phyloP scores from a whole-genome alignment of 2,113 vertebrate species.

The Eolophus roseicapilla region DNA sequence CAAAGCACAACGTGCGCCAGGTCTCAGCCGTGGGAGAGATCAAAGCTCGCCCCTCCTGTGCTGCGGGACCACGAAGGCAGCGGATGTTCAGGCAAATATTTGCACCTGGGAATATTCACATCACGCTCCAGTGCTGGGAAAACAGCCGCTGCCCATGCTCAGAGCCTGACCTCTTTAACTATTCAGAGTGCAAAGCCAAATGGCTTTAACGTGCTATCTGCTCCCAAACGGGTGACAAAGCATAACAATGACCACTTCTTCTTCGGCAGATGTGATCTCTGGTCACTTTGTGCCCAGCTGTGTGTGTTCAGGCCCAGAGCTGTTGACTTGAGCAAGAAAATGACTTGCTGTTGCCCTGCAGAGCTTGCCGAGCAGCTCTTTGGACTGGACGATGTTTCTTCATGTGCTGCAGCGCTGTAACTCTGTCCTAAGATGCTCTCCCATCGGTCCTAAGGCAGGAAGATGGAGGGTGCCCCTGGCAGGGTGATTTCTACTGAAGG shows the following conservation, averaged over 20 bases:
- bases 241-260: slow-evolving; percentile 52
- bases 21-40: not conserved
- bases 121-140: not conserved
- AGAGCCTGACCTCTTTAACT: slow-evolving; percentile 56
- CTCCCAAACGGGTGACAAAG: slow-evolving; percentile 52
- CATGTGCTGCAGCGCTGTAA: not conserved
- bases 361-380: not conserved
- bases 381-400: not conserved
- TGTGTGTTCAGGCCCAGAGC: slow-evolving; percentile 49
- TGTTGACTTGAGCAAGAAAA: slow-evolving; percentile 49
- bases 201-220: slow-evolving; percentile 46
- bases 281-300: slow-evolving; percentile 48
- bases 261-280: slow-evolving; percentile 56
- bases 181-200: slow-evolving; percentile 51
- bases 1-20: not conserved
- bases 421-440: not conserved
- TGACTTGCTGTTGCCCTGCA: not conserved
- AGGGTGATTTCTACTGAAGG: not conserved
- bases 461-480: not conserved
- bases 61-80: not conserved
- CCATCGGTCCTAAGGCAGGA: not conserved
- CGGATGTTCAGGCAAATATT: slow-evolving; percentile 16
- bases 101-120: slow-evolving; percentile 56
- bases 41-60: not conserved
- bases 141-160: slow-evolving; percentile 22